Evolutionary conservation across 2,888 invertebrate genomes (phyloP), one percentile per base, ranked within the genome.

Genomic region (Morpho helenor): DNA sequence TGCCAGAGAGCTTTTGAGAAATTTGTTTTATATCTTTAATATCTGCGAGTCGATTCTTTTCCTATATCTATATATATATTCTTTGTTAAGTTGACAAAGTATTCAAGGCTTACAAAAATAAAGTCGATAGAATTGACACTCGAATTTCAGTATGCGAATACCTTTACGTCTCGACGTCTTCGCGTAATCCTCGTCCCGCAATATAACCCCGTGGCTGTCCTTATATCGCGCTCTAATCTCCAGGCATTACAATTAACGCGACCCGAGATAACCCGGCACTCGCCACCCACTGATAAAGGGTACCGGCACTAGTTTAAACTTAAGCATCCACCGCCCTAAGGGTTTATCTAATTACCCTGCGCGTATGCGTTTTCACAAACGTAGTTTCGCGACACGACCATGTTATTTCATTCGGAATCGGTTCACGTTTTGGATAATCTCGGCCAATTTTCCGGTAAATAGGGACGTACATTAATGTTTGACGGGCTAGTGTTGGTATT

Each of bases 221-320:
- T 79, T 81, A 86, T 83, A 84, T 85, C 81, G 80, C 77, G 75
- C 68, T 77, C 76, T 86, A 89, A 90, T 90, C 90, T 88, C 74
- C 72, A 74, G 75, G 87, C 83, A 88, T 89, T 87, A 90, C 90
- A 89, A 90, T 90, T 89, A 90, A 88, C 90, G 89, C 85, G 74
- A 80, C 80, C 82, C 79, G 69, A 84, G 88, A 88, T 89, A 88
- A 89, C 88, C 89, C 89, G 76, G 72, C 84, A 84, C 81, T 88
- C 88, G 87, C 87, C 86, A 84, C 86, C 88, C 88, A 82, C 84
- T 84, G 87, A 85, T 85, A 84, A 80, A 86, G 86, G 87, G 85
- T 87, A 73, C 76, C 75, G 75, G 77, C 76, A 80, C 83, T 80
- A 82, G 87, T 85, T 85, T 88, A 85, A 88, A 89, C 87, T 87